Conservation (phyloP, 2,888 invertebrate species). For the Hylaea fasciaria region DNA sequence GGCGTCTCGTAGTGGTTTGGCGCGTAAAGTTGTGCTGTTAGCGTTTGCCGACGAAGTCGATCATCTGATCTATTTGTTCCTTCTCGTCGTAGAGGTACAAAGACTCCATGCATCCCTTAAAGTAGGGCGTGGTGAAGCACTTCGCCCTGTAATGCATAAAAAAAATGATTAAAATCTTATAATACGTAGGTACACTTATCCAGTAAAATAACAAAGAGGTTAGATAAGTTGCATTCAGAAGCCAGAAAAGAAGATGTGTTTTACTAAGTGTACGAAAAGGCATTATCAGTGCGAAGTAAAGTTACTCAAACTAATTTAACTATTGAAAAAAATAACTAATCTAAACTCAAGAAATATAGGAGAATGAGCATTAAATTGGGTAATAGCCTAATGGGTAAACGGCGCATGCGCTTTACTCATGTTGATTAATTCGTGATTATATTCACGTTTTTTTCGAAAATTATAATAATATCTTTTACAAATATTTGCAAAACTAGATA, state of each 20-base stretch:
- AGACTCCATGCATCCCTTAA: constrained; percentile 92
- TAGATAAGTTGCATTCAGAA: not conserved
- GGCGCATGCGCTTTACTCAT: constrained; percentile 8
- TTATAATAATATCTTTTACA: constrained; percentile 19
- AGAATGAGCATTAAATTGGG: no score
- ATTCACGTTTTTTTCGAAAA: constrained; percentile 19
- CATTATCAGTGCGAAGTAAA: no score
- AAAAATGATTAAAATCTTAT: constrained; percentile 24
- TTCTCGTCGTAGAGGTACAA: constrained; percentile 91
- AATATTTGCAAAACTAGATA: constrained; percentile 5
- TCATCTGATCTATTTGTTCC: constrained; percentile 91
- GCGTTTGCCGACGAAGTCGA: constrained; percentile 90
- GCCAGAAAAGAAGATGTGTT: not conserved
- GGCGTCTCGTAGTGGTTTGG: constrained; percentile 58
- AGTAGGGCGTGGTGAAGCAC: constrained; percentile 92
- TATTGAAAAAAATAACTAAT: no score
- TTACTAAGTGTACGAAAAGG: not conserved
- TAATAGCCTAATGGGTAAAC: no score
- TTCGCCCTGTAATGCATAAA: constrained; percentile 86
- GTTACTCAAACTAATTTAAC: no score
- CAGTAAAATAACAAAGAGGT: not conserved
- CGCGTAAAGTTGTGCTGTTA: constrained; percentile 65
- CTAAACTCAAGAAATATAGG: no score
- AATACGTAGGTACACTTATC: no score
- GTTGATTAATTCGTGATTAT: constrained; percentile 14